A percentile compares a stretch with the other conserved stretches of the same genome.
These are phyloP conservation scores for Lichenostomus cassidix DNA, from an alignment of 2,113 vertebrate species.

Conservation along the genomic window DNA sequence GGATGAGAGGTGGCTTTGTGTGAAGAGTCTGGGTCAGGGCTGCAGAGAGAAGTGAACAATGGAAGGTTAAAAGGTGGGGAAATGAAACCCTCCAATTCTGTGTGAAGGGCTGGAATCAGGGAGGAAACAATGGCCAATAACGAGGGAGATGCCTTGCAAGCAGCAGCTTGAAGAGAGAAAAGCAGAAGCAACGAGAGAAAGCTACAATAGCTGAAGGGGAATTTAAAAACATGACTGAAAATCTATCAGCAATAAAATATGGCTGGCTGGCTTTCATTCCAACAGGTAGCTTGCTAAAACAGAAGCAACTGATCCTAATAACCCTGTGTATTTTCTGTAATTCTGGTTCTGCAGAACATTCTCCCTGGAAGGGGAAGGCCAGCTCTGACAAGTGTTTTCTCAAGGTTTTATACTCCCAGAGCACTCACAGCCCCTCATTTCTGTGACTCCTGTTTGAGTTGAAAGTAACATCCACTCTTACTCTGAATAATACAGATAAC, in stretches of 20 bases:
- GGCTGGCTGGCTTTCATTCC: background rate
- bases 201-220: background rate
- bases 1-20: background rate
- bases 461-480: background rate
- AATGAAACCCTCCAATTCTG: background rate
- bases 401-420: background rate
- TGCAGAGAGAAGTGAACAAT: background rate
- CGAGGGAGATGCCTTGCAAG: background rate
- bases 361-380: background rate
- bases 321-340: background rate
- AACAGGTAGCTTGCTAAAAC: background rate
- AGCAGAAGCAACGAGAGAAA: background rate
- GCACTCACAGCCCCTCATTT: background rate
- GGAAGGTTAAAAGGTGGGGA: background rate
- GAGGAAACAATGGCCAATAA: constrained; percentile 6
- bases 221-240: background rate
- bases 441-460: rapidly evolving
- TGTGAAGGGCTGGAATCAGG: background rate
- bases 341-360: background rate
- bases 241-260: background rate
- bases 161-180: background rate
- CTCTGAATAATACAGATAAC: background rate
- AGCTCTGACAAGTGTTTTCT: background rate
- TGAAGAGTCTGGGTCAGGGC: background rate
- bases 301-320: background rate